Evolutionary conservation across 2,888 invertebrate genomes (phyloP), one percentile per base, ranked within the genome.

Genomic region (Stenchaetothrips biformis): DNA sequence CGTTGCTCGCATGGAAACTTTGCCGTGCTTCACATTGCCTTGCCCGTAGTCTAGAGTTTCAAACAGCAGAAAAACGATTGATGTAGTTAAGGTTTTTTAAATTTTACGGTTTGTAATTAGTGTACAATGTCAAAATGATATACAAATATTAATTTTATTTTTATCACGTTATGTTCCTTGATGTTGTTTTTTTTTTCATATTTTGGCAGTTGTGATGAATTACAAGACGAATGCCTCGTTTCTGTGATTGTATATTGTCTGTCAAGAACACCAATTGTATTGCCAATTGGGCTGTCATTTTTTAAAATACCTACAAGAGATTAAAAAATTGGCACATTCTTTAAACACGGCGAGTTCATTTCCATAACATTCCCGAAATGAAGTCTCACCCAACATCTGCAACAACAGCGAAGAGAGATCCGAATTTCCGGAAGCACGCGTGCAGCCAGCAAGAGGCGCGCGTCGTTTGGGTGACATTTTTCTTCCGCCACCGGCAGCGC

Each of bases 121-220:
- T 74, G 67, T 74, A 74, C 2, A 74, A 21, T 74, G 67, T 74
- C 67, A 74, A 74, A 37, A 74, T 21, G 25, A 74, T 53, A 53
- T 53, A 13, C 53, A 11, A 18, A 74, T 74, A 74, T 74, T 74
- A 74, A 74, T 74, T 74, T 74, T 74, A 74, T 74, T 74, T 74
- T 74, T 74, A 74, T 74, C 67, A 74, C 67, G 25, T 74, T 74
- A 74, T 74, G 67, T 74, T 74, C 67, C 67, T 74, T 74, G 53
- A 53, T 18, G 53, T 53, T 74, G 67, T 21, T 74, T n/a, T 74
- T 21, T 9, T 67, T 74, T 74, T 25, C 25, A 74, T 25, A 25
- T 9, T 25, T 67, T 74, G 67, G 25, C 67, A 74, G 67, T 74
- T 74, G 67, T 74, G 67, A 74, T 74, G n/a, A 8, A 74, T 74